Evolutionary conservation across 1,140 invertebrate species (phyloP), one percentile per base, ranked within the genome.

Genomic region (Calycopis cecrops): DNA sequence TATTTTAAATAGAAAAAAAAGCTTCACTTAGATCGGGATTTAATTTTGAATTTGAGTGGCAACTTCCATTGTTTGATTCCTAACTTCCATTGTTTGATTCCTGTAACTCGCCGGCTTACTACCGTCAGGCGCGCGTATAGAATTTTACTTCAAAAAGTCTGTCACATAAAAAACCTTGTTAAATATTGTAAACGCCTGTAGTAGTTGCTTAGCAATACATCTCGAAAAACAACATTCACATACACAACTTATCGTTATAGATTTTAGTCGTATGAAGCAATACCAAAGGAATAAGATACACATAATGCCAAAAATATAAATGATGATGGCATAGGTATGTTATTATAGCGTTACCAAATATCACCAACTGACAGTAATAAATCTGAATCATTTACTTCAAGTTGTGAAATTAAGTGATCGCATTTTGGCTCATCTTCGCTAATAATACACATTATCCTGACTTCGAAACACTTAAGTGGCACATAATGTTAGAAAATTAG

Each of bases 331-430:
- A 35, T 35, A 4, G 9, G 4, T 35, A 9, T 35, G 9, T 2
- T 37, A 11, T 2, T 57, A 14, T 58, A 52, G 12, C 56, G 14
- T 48, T 35, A 58, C 18, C 14, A 18, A 49, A 40, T 34, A 52
- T 58, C 56, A 52, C 56, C 37, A 38, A 37, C 28, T 40, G 35
- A 47, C 50, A 48, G 33, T 48, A 17, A 48, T 40, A 37, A 59
- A 48, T 52, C 48, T 35, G 17, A 34, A 37, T 12, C 51, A 37
- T 48, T 37, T 38, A 49, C 47, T 38, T n/a, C 14, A 1, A 17
- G 35, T 55, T 47, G 18, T 49, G 47, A 49, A 55, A 55, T 49
- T 14, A 47, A 33, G 52, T 42, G 18, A 37, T 37, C 35, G 35
- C 18, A 53, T 28, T 55, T 48, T 21, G 9, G 16, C 40, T 44